A percentile compares a stretch with the other conserved stretches of the same genome.
Conservation (phyloP, 2,888 invertebrate genomes). For the Tenodera sinensis region DNA sequence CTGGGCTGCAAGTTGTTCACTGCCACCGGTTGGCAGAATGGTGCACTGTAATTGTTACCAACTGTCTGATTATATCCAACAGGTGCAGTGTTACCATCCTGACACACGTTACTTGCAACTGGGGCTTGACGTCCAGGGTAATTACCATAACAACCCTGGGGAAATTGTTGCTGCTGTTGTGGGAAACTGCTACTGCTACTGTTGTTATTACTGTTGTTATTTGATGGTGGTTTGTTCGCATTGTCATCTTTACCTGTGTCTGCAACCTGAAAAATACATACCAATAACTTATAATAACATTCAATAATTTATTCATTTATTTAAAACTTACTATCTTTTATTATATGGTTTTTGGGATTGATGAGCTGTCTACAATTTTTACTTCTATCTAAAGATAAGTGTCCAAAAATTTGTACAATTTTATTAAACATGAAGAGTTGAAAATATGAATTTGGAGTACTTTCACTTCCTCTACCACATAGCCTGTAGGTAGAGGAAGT, state of each 20-base stretch:
- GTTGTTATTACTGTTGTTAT: not conserved
- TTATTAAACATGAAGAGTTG: no score
- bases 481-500: no score
- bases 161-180: not conserved
- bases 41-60: not conserved
- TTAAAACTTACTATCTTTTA: no score
- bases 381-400: no score
- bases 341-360: no score
- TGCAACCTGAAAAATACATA: constrained; percentile 27
- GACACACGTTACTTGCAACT: not conserved
- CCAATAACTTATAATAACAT: not conserved
- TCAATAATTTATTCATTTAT: no score
- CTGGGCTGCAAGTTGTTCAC: constrained; percentile 31
- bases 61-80: not conserved
- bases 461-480: no score
- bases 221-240: constrained; percentile 7
- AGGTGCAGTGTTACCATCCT: not conserved
- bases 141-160: not conserved
- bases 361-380: no score
- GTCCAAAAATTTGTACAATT: no score
- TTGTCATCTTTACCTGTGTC: constrained; percentile 25
- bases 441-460: no score
- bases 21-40: not conserved
- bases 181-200: not conserved
- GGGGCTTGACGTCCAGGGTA: not conserved